Conservation (phyloP, 2,113 vertebrate species). For the Neogobius melanostomus region DNA sequence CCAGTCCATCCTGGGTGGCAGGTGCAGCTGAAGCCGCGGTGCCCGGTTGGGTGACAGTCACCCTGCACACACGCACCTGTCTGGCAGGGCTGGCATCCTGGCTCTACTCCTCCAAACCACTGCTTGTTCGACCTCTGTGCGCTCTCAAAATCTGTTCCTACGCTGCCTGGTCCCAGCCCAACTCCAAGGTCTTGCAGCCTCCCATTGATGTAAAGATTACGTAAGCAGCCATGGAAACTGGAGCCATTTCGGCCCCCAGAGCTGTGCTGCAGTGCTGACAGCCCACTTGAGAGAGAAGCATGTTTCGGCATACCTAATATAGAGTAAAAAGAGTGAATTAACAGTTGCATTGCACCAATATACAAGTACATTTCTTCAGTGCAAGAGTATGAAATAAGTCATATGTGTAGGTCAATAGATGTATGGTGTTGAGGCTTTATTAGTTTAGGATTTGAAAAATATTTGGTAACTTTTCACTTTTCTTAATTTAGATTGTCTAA, state of each 20-base stretch:
- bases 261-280: slow-evolving; percentile 85
- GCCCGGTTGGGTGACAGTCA: slow-evolving; percentile 86
- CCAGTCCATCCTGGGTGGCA: slow-evolving; percentile 94
- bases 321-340: background rate
- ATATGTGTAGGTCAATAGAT: too few species aligned
- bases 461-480: too few species aligned
- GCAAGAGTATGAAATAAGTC: background rate
- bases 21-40: slow-evolving; percentile 89
- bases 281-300: slow-evolving; percentile 50
- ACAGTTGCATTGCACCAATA: background rate
- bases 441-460: too few species aligned
- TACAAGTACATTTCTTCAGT: background rate
- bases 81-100: slow-evolving; percentile 94
- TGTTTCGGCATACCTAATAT: slow-evolving; percentile 87
- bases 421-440: too few species aligned
- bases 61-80: slow-evolving; percentile 88
- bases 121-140: slow-evolving; percentile 60
- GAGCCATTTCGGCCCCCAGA: slow-evolving; percentile 88
- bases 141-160: slow-evolving; percentile 23
- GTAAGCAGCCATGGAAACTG: slow-evolving; percentile 94
- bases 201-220: slow-evolving; percentile 91
- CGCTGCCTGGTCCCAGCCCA: slow-evolving; percentile 81
- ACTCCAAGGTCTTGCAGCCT: slow-evolving; percentile 92
- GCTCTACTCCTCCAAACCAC: slow-evolving; percentile 90
- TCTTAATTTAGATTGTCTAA: too few species aligned